These are phyloP conservation scores for Macrostomum lignano DNA, from an alignment of 1,140 invertebrate genomes.

Conservation along the genomic window DNA sequence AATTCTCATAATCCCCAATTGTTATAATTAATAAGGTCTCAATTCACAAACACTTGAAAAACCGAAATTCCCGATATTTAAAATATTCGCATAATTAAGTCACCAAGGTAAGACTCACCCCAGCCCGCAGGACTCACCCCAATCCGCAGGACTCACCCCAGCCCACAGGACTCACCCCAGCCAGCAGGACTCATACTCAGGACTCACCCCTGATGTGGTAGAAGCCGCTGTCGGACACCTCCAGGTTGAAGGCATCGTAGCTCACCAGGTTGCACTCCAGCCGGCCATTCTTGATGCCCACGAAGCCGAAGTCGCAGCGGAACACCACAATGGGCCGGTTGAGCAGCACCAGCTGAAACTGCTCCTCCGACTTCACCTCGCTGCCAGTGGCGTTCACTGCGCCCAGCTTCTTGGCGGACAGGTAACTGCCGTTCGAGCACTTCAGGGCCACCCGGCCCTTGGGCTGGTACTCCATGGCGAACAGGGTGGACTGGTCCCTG, in stretches of 20 bases:
- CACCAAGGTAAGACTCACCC: no score
- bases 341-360: constrained; percentile 40
- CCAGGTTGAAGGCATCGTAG: constrained; percentile 66
- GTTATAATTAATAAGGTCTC: no score
- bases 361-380: constrained; percentile 44
- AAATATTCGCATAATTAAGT: no score
- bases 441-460: constrained; percentile 62
- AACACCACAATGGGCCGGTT: constrained; percentile 57
- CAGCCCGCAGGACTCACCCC: no score
- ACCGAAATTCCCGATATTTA: no score
- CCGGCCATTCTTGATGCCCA: constrained; percentile 56
- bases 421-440: constrained; percentile 58
- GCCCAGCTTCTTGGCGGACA: constrained; percentile 67
- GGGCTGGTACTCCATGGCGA: constrained; percentile 60
- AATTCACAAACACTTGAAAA: no score
- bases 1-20: no score
- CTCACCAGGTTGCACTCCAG: constrained; percentile 78
- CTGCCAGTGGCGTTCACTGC: constrained; percentile 48
- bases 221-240: constrained; percentile 51
- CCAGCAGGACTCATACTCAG: no score
- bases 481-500: constrained; percentile 32
- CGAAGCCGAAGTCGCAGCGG: constrained; percentile 78
- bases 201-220: no score
- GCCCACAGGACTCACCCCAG: no score
- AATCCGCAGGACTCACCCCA: no score